Percentiles rank a stretch among this genome's conserved stretches.
Evolutionary conservation across 2,888 invertebrate species (phyloP).

Genomic region (Actias luna): DNA sequence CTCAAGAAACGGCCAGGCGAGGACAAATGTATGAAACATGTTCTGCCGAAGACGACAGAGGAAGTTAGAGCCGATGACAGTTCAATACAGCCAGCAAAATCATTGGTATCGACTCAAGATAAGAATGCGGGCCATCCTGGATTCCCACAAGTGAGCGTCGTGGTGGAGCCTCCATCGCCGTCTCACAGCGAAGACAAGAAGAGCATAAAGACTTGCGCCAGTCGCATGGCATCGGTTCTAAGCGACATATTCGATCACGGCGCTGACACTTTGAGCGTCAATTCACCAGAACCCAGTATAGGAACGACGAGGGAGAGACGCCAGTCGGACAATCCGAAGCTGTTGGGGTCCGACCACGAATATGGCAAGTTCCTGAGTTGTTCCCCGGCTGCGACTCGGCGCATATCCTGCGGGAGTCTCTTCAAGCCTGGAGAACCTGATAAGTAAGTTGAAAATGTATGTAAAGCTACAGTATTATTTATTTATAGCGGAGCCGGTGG

Average conservation of each 20-base stretch:
- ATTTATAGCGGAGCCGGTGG: no score
- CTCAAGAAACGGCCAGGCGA: slow-evolving; percentile 66
- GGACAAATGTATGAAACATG: slow-evolving; percentile 53
- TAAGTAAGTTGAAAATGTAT: slow-evolving; percentile 68
- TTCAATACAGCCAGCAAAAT: slow-evolving; percentile 26
- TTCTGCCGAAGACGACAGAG: slow-evolving; percentile 62
- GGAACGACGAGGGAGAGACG: slow-evolving; percentile 72
- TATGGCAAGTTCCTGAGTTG: slow-evolving; percentile 85
- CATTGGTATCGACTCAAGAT: slow-evolving; percentile 22
- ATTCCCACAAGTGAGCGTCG: slow-evolving; percentile 86
- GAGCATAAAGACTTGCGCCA: slow-evolving; percentile 60
- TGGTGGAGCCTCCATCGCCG: slow-evolving; percentile 89
- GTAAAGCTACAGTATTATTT: slow-evolving; percentile 5
- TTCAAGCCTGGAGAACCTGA: slow-evolving; percentile 87
- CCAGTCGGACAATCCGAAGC: slow-evolving; percentile 82
- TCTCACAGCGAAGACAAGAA: slow-evolving; percentile 83
- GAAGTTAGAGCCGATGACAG: slow-evolving; percentile 46
- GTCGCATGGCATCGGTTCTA: slow-evolving; percentile 74
- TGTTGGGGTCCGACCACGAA: slow-evolving; percentile 83
- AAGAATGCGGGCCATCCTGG: slow-evolving; percentile 35
- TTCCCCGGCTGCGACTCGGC: slow-evolving; percentile 92
- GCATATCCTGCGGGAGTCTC: slow-evolving; percentile 95
- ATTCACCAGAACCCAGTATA: slow-evolving; percentile 70
- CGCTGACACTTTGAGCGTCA: slow-evolving; percentile 67
- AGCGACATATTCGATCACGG: slow-evolving; percentile 71